Evolutionary conservation across 2,113 vertebrate genomes (phyloP), one percentile per base, ranked within the genome.

Genomic region (Corydoras sp.): DNA sequence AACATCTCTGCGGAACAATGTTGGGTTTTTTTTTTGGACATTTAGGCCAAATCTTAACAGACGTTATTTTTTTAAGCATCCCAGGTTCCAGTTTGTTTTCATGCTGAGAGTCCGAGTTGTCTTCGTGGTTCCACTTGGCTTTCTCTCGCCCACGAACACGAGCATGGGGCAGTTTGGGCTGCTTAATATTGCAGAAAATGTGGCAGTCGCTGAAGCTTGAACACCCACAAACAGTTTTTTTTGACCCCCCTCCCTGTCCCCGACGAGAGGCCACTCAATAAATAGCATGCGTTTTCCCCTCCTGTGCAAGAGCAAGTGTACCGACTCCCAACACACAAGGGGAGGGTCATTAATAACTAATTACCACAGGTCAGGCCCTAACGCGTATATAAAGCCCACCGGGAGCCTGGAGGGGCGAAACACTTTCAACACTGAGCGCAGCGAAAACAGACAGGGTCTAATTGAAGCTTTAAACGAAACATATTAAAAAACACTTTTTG

Each of bases 301-400:
- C 55, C 85, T 78, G 76, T 80, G 82, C 83, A 86, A 76, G 86
- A 81, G 86, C 87, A 83, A 90, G 88, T 88, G 88, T 89, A 83
- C 78, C 81, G 32, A 69, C 35, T 30, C 68, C 59, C 43, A 60
- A 83, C 73, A 81, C 91, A 91, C 91, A 89, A 90, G 91, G 89
- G 85, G 81, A 75, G 86, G 89, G 90, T 92, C 91, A 93, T 93
- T 93, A 92, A 92, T 92, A 93, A 91, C 91, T 91, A 92, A 93
- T 93, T 92, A 93, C 90, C 87, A 88, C 72, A 76, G 91, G 92
- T 92, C 91, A 90, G 83, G 76, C 80, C 88, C 80, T 83, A 86
- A 60, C 56, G 68, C 87, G 86, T 86, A 84, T 93, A 94, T 93
- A 93, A 91, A 93, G 87, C 73, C 86, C 82, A 80, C 77, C 30